These are phyloP conservation scores for Acronicta aceris DNA, from an alignment of 2,888 invertebrate species.

Conservation along the genomic window DNA sequence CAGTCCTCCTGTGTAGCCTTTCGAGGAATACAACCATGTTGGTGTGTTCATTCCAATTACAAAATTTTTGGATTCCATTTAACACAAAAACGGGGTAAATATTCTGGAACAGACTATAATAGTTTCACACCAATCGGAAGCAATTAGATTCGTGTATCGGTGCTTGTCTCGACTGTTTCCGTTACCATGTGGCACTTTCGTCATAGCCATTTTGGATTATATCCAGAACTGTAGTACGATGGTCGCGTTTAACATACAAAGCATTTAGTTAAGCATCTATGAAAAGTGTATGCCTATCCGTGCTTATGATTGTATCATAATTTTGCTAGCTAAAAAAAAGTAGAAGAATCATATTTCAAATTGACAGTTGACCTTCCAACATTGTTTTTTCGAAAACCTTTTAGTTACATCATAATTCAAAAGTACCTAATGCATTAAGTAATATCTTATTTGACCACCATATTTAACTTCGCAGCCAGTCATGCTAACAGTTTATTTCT, in stretches of 20 bases:
- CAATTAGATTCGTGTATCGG: slow-evolving; percentile 26
- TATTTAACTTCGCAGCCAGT: slow-evolving; percentile 2
- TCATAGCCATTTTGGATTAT: slow-evolving; percentile 3
- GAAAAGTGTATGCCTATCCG: slow-evolving; percentile 17
- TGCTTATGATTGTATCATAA: slow-evolving; percentile 19
- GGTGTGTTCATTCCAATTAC: too few species aligned
- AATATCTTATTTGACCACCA: slow-evolving; percentile 14
- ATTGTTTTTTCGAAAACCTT: slow-evolving; percentile 21
- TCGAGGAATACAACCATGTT: too few species aligned
- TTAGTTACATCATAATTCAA: slow-evolving; percentile 33
- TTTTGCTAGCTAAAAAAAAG: slow-evolving; percentile 31
- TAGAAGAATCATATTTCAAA: slow-evolving; percentile 38
- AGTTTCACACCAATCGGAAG: slow-evolving; percentile 22
- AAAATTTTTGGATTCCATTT: not conserved
- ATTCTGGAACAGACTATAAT: slow-evolving; percentile 3
- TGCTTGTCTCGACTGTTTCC: slow-evolving; percentile 27
- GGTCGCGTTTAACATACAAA: slow-evolving; percentile 25
- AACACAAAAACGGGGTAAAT: not conserved
- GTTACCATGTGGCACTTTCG: slow-evolving; percentile 15
- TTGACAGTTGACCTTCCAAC: slow-evolving; percentile 45
- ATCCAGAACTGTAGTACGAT: slow-evolving; percentile 17
- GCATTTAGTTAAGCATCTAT: slow-evolving; percentile 43
- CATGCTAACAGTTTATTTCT: slow-evolving; percentile 8
- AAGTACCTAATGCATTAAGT: slow-evolving; percentile 29
- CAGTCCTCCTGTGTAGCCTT: too few species aligned